Base-by-base conservation (phyloP, 2,113 vertebrate genomes). In the Coryphaenoides rupestris region DNA sequence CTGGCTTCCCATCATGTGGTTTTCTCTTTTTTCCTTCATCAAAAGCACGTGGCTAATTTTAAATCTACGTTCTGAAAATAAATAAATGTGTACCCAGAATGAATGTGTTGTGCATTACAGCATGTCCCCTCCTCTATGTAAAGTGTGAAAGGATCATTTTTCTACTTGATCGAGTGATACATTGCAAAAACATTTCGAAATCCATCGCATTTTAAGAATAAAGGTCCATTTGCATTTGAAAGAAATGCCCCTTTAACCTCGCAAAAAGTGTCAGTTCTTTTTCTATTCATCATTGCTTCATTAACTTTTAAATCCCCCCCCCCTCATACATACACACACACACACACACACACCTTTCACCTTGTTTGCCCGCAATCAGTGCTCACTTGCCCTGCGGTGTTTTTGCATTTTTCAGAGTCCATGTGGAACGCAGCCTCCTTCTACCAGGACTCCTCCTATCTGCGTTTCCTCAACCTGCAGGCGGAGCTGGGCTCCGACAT, bases 361-460 rank as follows among this genome's bases (percentile, higher is more conserved):
- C 54, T 22, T 21, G 12, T 21, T 4, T 21, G n/a, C 53, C 53
- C 21, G 9, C 21, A 22, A 55, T 22, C 21, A n/a, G n/a, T 21
- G 22, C 21, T 15, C 4, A 5, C 23, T 5, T 58, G 23, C 23
- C 24, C 28, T n/a, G 1, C 23, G n/a, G 21, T 59, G 21, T 59
- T 16, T 21, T 16, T 7, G n/a, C 2, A 4, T 26, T 21, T 57
- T 17, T 46, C 89, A 95, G 93, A 91, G 69, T 92, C 90, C 81
- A 87, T 92, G 72, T 94, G 93, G 93, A 95, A 94, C 0, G 89
- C 94, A 0, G 93, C 91, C 40, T 93, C 93, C 1, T 95, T 95
- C 88, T 91, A 88, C 19, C 91, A 90, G 0, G 90, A 92, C 78
- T 83, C 90, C 1, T 93, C 94, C 17, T 93, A 91, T 72, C 90